Evolutionary conservation across 2,113 vertebrate genomes (phyloP).

Genomic region (Indri indri): DNA sequence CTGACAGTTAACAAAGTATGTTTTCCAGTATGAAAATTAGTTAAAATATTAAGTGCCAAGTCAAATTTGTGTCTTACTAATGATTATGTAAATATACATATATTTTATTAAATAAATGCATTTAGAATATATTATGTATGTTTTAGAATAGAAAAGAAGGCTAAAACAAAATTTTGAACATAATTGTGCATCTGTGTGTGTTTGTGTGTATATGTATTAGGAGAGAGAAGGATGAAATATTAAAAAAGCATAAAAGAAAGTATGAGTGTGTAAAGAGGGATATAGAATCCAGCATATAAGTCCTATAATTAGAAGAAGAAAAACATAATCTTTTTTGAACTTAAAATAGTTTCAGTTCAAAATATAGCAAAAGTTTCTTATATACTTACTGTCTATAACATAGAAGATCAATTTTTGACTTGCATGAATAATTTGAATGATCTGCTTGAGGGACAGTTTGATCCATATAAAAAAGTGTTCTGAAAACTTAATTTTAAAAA

Average conservation of each 20-base stretch:
- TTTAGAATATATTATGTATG: neutral
- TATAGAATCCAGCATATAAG: neutral
- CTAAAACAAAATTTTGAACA: neutral
- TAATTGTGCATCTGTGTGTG: neutral
- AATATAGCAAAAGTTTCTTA: slow-evolving; percentile 42
- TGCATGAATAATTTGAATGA: slow-evolving; percentile 76
- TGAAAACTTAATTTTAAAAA: slow-evolving; percentile 69
- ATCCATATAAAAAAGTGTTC: slow-evolving; percentile 53
- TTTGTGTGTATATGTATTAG: neutral
- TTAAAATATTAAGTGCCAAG: neutral
- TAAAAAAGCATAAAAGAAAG: neutral
- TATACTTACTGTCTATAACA: neutral
- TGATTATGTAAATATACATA: neutral
- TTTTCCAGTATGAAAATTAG: neutral
- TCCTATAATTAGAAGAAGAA: slow-evolving; percentile 28
- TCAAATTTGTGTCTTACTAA: neutral
- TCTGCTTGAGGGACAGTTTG: slow-evolving; percentile 72
- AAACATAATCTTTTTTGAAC: slow-evolving; percentile 27
- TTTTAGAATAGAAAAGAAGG: neutral
- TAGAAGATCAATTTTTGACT: slow-evolving; percentile 43
- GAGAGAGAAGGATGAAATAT: neutral
- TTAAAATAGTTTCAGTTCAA: neutral
- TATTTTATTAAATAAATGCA: neutral
- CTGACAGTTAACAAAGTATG: neutral
- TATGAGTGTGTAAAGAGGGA: neutral